Base-by-base conservation (phyloP, 2,888 invertebrate genomes). In the Drosophila kokeensis region DNA sequence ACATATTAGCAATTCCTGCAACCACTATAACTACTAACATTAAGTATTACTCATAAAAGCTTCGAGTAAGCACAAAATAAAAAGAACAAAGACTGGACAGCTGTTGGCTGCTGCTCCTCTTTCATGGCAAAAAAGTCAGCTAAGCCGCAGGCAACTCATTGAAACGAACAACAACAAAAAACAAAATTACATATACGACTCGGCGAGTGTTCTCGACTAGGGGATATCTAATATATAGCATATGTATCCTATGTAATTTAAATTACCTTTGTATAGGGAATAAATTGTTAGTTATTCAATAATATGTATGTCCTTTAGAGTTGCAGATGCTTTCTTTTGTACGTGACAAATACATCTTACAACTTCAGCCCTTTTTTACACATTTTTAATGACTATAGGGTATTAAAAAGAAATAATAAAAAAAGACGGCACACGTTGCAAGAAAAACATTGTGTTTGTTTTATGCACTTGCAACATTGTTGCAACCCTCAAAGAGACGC, bases 381-480 rank as follows among this genome's bases (percentile, higher is more conserved):
- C 40, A 29, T 21, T 57, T n/a, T 2, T 6, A 58, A 52, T 40
- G 18, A 32, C 50, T 42, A 21, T 50, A 68, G 69, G 69, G 68
- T 69, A 65, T 50, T 38, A 52, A 30, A 50, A 59, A 55, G 65
- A 68, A 63, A 45, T 21, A 45, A 53, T 38, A 64, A 49, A 72
- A 57, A 72, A 69, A 69, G 70, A 68, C 65, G 73, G 77, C 73
- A 79, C 72, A 87, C 79, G 77, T 71, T 84, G 80, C 73, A 84
- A 82, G 82, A 87, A 89, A 84, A 82, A 0, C 32, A 32, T 78
- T 62, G 76, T 82, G 73, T 80, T 89, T 89, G 77, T 80, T 80
- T 82, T 76, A 89, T 85, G 75, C 80, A 89, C 85, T 84, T 84
- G 85, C 87, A 82, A 85, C 90, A 85, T 74, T 89, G 89, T 89